Base-by-base conservation (phyloP, 1,140 invertebrate genomes). In the Drosophila repleta region DNA sequence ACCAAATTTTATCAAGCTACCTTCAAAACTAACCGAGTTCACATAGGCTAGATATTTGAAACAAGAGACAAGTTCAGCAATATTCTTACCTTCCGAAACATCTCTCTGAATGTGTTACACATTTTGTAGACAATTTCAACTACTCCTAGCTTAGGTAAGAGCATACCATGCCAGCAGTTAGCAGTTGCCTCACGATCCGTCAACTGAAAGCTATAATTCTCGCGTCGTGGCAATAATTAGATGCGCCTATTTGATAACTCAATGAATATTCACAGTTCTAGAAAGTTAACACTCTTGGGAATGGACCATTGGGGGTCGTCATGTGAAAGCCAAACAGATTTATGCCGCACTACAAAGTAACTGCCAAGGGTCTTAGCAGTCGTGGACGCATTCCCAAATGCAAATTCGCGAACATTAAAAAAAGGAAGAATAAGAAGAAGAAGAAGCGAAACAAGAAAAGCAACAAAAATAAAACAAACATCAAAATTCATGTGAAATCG, bases 401-500 rank as follows among this genome's bases (percentile, higher is more conserved):
- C 77, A 81, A 87, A 85, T 80, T 76, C 21, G 18, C 37, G 20
- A 26, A 56, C 35, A 37, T 57, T 35, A 35, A 35, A 35, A 35
- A 35, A 35, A 3, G 6, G 1, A 35, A 35, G 32, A 24, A 24
- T 2, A 24, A 3, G 21, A 24, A 24, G 4, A 24, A 24, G 10
- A 35, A 13, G 10, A 35, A 35, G 11, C n/a, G n/a, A n/a, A n/a
- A n/a, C n/a, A 32, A 2, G 7, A 7, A 32, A 35, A 35, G 3
- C 32, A 35, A 13, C 1, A 24, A 18, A 39, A 20, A 46, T 49
- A 39, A 41, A 65, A 48, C 24, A 65, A 65, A 71, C 26, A 58
- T 39, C 57, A 13, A 63, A 88, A 72, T 88, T 88, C 83, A 74
- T 83, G 79, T 72, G 83, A 88, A 87, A 88, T 89, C 63, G 76